Conservation (phyloP, 2,888 invertebrate genomes). For the Amphipyra tragopoginis region DNA sequence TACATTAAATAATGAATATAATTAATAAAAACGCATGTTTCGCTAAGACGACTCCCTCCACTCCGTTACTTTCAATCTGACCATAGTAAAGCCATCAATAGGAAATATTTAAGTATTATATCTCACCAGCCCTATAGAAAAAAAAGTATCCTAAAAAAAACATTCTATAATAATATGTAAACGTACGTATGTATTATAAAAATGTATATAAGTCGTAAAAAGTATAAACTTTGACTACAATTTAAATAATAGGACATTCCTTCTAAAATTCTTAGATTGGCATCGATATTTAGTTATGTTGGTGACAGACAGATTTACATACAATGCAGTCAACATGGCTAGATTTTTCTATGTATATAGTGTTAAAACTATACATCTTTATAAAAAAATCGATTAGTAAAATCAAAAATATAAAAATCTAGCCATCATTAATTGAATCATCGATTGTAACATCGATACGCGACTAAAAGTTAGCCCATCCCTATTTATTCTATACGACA, state of each 20-base stretch:
- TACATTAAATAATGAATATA: too few species aligned
- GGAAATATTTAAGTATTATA: conserved; percentile 37
- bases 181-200: conserved; percentile 48
- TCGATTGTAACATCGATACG: background rate
- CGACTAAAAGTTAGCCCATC: background rate
- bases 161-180: conserved; percentile 41
- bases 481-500: conserved; percentile 12
- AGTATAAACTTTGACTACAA: conserved; percentile 35
- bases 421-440: background rate
- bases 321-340: background rate
- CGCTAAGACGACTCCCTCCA: conserved; percentile 13
- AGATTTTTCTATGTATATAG: too few species aligned
- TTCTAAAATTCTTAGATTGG: conserved; percentile 48
- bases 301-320: conserved; percentile 10
- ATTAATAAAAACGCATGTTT: too few species aligned
- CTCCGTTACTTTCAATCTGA: background rate
- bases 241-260: conserved; percentile 37
- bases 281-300: conserved; percentile 35
- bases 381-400: too few species aligned
- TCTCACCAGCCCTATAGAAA: conserved; percentile 26
- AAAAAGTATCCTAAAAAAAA: conserved; percentile 36
- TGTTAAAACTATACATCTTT: too few species aligned
- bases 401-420: background rate
- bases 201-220: conserved; percentile 48
- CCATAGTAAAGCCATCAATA: conserved; percentile 26